These are phyloP conservation scores for Anhinga anhinga DNA, from an alignment of 2,113 vertebrate species.

Conservation along the genomic window DNA sequence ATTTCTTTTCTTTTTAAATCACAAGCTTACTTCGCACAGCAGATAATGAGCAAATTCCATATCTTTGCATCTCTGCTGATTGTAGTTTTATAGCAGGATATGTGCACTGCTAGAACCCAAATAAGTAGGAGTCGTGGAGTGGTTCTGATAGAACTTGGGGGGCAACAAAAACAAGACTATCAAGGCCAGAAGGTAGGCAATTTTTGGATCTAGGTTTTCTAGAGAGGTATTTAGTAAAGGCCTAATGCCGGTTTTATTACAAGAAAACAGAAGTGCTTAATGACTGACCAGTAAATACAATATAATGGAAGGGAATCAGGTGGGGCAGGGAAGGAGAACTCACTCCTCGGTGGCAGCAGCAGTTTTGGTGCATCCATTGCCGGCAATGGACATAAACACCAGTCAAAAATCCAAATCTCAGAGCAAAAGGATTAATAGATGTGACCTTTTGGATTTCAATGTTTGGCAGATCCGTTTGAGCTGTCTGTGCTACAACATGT, in stretches of 20 bases:
- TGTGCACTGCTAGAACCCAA: conserved; percentile 30
- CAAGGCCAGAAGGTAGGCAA: conserved; percentile 41
- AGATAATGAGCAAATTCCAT: not conserved
- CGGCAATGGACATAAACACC: conserved; percentile 72
- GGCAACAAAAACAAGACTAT: conserved; percentile 45
- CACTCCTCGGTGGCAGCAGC: conserved; percentile 73
- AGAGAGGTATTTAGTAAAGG: conserved; percentile 68
- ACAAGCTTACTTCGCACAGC: conserved; percentile 37
- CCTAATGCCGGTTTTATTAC: conserved; percentile 56
- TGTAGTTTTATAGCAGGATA: conserved; percentile 1
- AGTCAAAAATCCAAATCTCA: conserved; percentile 54
- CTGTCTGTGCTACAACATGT: not conserved
- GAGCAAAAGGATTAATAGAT: conserved; percentile 44
- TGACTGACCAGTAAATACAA: conserved; percentile 53
- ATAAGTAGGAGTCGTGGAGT: not conserved
- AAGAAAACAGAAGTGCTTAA: conserved; percentile 66
- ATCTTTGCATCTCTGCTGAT: conserved; percentile 30
- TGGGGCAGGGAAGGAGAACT: conserved; percentile 49
- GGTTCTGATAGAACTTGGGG: conserved; percentile 26
- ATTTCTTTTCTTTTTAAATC: not conserved
- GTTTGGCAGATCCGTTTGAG: conserved; percentile 42
- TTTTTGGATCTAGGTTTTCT: conserved; percentile 26
- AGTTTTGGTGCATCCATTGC: conserved; percentile 70
- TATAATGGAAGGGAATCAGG: not conserved
- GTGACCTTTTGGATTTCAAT: conserved; percentile 47